phyloP scores from a whole-genome alignment of 35 echinoderm and acorn worm genomes.

The Apostichopus japonicus region DNA sequence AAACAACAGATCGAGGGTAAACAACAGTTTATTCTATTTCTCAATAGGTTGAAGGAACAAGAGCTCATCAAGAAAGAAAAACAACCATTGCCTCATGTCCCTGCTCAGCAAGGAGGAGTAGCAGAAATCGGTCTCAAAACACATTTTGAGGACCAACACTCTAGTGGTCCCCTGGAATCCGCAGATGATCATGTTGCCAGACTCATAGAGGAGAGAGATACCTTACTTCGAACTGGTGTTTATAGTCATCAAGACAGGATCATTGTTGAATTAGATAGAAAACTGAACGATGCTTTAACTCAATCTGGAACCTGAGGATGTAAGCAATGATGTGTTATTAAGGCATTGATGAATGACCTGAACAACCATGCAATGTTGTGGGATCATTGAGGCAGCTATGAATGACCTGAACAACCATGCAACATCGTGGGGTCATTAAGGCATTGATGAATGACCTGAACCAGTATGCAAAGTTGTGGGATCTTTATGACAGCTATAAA shows the following conservation, averaged over 20 bases:
- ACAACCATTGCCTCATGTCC: neutral
- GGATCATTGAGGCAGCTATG: too few species aligned
- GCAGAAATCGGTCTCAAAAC: neutral
- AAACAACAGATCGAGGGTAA: too few species aligned
- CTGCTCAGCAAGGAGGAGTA: neutral
- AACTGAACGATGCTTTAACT: conserved; percentile 80
- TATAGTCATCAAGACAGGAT: conserved; percentile 96
- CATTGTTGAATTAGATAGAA: conserved; percentile 86
- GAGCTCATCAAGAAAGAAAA: conserved; percentile 26
- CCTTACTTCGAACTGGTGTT: conserved; percentile 85
- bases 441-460: too few species aligned
- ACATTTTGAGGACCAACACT: neutral
- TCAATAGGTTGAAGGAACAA: conserved; percentile 44
- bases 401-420: too few species aligned
- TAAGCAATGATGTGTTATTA: too few species aligned
- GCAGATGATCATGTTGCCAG: conserved; percentile 81
- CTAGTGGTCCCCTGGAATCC: neutral
- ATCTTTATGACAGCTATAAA: too few species aligned
- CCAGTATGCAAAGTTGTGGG: too few species aligned
- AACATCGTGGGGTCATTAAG: too few species aligned
- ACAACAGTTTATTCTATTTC: neutral
- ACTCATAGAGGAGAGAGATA: conserved; percentile 94
- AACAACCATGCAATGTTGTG: too few species aligned
- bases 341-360: too few species aligned
- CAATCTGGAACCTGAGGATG: conserved; percentile 35